Percentiles rank a stretch among this genome's conserved stretches.
phyloP scores from a whole-genome alignment of 2,888 invertebrate genomes.

The Microctonus hyperodae region DNA sequence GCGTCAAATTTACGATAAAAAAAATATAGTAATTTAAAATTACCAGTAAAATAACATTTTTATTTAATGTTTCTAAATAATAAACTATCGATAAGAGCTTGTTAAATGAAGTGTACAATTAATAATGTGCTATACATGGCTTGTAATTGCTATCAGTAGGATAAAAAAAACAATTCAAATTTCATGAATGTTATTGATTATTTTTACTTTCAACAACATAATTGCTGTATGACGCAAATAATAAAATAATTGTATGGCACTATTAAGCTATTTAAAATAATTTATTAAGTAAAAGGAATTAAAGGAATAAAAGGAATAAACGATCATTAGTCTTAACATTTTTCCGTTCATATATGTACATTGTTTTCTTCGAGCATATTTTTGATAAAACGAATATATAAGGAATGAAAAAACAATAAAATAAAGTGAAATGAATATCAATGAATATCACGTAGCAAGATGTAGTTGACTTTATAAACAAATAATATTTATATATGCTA shows the following conservation, averaged over 20 bases:
- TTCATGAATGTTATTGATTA: too few relatives aligned
- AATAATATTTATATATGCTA: too few relatives aligned
- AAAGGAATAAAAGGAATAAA: too few relatives aligned
- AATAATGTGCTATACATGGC: not conserved
- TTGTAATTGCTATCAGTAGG: not conserved
- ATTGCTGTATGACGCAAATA: not conserved
- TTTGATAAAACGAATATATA: not conserved
- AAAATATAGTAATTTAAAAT: too few relatives aligned
- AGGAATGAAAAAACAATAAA: not conserved
- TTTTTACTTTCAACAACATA: not conserved
- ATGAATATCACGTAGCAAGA: not conserved
- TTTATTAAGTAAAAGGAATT: not conserved
- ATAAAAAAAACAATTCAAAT: not conserved
- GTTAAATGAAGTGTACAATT: not conserved
- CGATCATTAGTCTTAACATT: not conserved
- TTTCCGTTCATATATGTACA: not conserved
- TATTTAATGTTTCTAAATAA: not conserved
- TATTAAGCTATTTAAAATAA: not conserved
- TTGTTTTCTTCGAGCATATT: too few relatives aligned
- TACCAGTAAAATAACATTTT: too few relatives aligned
- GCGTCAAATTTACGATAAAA: too few relatives aligned
- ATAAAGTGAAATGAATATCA: not conserved
- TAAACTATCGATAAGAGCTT: not conserved
- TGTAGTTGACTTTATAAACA: too few relatives aligned
- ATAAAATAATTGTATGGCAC: not conserved